Evolutionary conservation across 2,797 vertebrate genomes (phyloP).

Genomic region (Staurois parvus): DNA sequence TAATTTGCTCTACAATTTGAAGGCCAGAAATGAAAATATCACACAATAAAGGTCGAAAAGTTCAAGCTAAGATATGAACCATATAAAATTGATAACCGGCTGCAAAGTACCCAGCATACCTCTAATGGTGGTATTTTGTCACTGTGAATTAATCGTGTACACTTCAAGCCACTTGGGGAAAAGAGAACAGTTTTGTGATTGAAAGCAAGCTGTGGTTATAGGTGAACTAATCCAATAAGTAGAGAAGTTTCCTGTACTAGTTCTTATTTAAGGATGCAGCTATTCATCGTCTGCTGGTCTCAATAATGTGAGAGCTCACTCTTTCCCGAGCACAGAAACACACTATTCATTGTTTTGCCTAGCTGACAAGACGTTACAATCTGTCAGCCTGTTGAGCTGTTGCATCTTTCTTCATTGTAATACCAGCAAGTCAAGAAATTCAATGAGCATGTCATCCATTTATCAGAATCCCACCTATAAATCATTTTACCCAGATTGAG

Average conservation of each 20-base stretch:
- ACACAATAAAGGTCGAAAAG: constrained; percentile 60
- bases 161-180: constrained; percentile 47
- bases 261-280: constrained; percentile 12
- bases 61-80: constrained; percentile 57
- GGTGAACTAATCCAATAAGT: constrained; percentile 42
- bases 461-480: constrained; percentile 48
- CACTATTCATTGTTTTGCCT: constrained; percentile 44
- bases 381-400: constrained; percentile 43
- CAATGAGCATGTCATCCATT: constrained; percentile 45
- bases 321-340: not conserved
- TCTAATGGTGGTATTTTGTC: constrained; percentile 54
- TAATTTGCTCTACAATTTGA: constrained; percentile 61
- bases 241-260: constrained; percentile 11
- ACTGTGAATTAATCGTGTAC: constrained; percentile 52
- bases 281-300: constrained; percentile 5
- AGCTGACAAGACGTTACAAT: constrained; percentile 38
- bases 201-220: constrained; percentile 25
- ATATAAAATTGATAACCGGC: constrained; percentile 60
- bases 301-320: not conserved
- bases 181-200: constrained; percentile 44
- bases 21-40: constrained; percentile 61
- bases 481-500: constrained; percentile 23
- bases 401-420: constrained; percentile 53
- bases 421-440: constrained; percentile 48
- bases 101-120: constrained; percentile 49